Base-by-base conservation (phyloP, 2,113 vertebrate genomes). In the Burhinus oedicnemus region DNA sequence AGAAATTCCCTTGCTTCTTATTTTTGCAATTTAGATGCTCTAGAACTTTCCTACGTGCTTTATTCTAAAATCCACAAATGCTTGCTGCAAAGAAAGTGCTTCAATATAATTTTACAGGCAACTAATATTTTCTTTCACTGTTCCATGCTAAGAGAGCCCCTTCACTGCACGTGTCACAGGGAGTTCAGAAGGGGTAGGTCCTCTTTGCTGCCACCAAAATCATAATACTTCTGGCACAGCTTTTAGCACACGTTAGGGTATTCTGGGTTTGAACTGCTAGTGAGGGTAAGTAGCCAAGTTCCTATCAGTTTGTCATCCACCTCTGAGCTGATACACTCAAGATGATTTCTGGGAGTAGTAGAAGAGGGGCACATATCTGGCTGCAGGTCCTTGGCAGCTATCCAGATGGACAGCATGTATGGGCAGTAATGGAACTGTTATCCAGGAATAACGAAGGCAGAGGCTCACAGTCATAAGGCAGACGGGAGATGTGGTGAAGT, bases 111-210 rank as follows among this genome's bases (percentile, higher is more conserved):
- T 87, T 78, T 82, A n/a, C 5, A 54, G 15, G 15, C 6, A 55
- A 70, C 7, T 27, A 36, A 52, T n/a, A 23, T 42, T 94, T 91
- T 71, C 8, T 82, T 49, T 32, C 32, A 6, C 1, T 6, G 12
- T 82, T 87, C 12, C 12, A 11, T 32, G 44, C 34, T 29, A 15
- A 34, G 21, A 55, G 25, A 72, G 3, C 2, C 6, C 16, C 21
- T 84, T 87, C 60, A 62, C 0, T 77, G 58, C 36, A 34, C 0
- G 0, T 60, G 3, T 51, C 32, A n/a, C 36, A 36, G 27, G 22
- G 8, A 10, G 3, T 12, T 79, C 45, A 88, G 18, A 86, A 68
- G 29, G 27, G 11, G 5, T 10, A 44, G 27, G 17, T 66, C 20
- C n/a, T 82, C 54, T 52, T 91, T 69, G 47, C 19, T 47, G 54